Percentiles rank a stretch among this genome's conserved stretches.
These are phyloP conservation scores for Lepeophtheirus nordmannii DNA, from an alignment of 2,888 invertebrate genomes.

Conservation along the genomic window DNA sequence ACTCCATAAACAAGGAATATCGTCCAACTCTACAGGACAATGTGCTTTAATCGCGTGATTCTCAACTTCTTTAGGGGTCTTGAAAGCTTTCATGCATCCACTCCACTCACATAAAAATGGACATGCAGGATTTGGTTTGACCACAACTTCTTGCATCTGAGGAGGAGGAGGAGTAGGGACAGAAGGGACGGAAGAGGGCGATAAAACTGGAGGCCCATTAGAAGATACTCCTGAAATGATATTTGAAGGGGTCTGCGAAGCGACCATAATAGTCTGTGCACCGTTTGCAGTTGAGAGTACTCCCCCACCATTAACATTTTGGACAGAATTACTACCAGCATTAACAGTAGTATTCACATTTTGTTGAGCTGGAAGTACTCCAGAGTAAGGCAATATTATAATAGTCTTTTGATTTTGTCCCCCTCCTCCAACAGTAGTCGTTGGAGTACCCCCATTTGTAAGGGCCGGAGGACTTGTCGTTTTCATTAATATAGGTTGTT, in stretches of 20 bases:
- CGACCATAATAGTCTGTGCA: no score
- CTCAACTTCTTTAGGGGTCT: conserved; percentile 46
- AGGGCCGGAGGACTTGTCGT: neutral
- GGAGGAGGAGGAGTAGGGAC: conserved; percentile 27
- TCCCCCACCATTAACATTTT: neutral
- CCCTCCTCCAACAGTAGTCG: neutral
- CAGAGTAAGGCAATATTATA: neutral
- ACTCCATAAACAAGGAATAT: conserved; percentile 77
- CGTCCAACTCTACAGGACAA: conserved; percentile 49
- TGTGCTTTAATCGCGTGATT: conserved; percentile 71
- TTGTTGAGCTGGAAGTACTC: neutral
- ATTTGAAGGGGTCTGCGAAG: no score
- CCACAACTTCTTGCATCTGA: conserved; percentile 28
- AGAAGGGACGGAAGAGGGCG: conserved; percentile 18
- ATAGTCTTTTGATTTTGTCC: conserved; percentile 1
- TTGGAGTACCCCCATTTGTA: neutral
- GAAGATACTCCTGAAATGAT: no score
- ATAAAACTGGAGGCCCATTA: conserved; percentile 1
- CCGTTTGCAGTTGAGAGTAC: conserved; percentile 4
- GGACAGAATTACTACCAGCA: no score
- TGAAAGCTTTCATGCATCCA: conserved; percentile 49
- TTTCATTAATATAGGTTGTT: conserved; percentile 25
- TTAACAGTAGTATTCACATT: no score
- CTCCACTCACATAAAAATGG: conserved; percentile 73
- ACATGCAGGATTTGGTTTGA: conserved; percentile 27